phyloP scores from a whole-genome alignment of 2,888 invertebrate genomes.

The Disparrhopalites patrizii region DNA sequence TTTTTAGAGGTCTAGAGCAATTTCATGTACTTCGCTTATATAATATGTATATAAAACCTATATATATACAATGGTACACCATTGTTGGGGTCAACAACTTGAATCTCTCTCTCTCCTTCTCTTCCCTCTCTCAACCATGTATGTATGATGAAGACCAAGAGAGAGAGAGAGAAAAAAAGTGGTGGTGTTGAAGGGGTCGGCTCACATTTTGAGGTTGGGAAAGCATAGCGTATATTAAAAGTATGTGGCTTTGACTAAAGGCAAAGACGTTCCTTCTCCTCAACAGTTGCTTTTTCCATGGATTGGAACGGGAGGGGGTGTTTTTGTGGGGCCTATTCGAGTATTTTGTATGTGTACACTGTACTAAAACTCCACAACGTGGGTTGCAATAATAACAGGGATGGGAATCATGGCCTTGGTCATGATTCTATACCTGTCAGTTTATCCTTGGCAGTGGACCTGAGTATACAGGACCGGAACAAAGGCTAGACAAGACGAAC shows the following conservation, averaged over 20 bases:
- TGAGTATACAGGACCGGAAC: constrained; percentile 31
- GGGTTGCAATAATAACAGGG: constrained; percentile 46
- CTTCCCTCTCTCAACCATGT: too few species aligned
- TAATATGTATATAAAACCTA: not conserved
- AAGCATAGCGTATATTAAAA: not conserved
- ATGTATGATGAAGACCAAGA: too few species aligned
- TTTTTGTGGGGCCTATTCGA: not conserved
- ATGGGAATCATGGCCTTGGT: constrained; percentile 45
- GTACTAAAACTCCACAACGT: constrained; percentile 5
- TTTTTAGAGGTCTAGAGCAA: too few species aligned
- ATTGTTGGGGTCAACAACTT: constrained; percentile 11
- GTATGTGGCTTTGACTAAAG: too few species aligned
- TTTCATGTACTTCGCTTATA: too few species aligned
- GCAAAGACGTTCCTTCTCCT: too few species aligned
- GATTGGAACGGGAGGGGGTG: too few species aligned
- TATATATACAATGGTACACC: not conserved
- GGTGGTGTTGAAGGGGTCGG: too few species aligned
- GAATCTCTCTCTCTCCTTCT: too few species aligned
- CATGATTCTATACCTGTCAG: constrained; percentile 49
- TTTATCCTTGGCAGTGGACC: constrained; percentile 49
- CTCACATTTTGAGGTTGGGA: not conserved
- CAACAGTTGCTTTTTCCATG: too few species aligned
- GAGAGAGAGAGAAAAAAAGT: too few species aligned
- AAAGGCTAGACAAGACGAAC: constrained; percentile 2
- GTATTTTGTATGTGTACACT: not conserved